Conservation (phyloP, 2,113 vertebrate genomes). For the Glaucomys volans region DNA sequence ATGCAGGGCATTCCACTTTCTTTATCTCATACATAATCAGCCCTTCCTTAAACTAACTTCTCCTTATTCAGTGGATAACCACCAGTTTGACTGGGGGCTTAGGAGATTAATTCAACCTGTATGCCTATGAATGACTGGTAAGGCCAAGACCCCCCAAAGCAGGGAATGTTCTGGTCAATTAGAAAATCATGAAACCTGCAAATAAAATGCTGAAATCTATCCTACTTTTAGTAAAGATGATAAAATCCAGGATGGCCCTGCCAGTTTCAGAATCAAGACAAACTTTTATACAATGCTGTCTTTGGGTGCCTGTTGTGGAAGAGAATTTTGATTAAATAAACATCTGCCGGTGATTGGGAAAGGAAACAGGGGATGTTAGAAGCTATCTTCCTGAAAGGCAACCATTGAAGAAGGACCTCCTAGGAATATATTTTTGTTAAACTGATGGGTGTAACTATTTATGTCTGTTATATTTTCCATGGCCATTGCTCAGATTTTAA, state of each 20-base stretch:
- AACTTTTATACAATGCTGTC: background rate
- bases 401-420: background rate
- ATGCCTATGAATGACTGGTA: background rate
- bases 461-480: background rate
- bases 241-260: background rate
- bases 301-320: background rate
- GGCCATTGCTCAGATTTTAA: background rate
- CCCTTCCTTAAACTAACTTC: background rate
- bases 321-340: constrained; percentile 27
- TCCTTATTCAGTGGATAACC: background rate
- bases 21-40: background rate
- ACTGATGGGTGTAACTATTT: background rate
- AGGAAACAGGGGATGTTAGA: background rate
- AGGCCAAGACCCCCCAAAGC: background rate
- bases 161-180: background rate
- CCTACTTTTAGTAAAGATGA: background rate
- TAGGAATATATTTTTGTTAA: background rate
- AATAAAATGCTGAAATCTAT: constrained; percentile 21
- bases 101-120: background rate
- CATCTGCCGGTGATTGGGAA: background rate
- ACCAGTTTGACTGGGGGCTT: background rate
- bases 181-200: background rate
- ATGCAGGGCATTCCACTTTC: background rate
- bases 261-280: background rate
- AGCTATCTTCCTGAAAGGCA: background rate